Percentiles rank a stretch among this genome's conserved stretches.
phyloP scores from a whole-genome alignment of 2,113 vertebrate genomes.

The Myxocyprinus asiaticus region DNA sequence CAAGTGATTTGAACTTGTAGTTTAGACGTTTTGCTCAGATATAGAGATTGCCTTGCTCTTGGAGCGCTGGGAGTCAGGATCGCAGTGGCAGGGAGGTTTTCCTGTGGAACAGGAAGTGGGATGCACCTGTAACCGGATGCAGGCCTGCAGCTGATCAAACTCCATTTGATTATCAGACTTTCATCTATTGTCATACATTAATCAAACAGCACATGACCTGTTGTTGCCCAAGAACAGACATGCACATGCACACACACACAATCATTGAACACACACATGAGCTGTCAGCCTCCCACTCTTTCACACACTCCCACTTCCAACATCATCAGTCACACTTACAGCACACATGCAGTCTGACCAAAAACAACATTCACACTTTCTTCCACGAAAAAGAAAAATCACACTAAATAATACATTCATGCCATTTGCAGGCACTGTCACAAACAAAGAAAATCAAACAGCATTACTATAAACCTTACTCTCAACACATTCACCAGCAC shows the following conservation, averaged over 20 bases:
- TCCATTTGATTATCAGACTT: constrained; percentile 66
- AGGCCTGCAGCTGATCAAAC: constrained; percentile 65
- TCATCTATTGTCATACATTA: constrained; percentile 57
- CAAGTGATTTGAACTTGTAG: neutral
- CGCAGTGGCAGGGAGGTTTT: neutral
- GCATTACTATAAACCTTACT: no score
- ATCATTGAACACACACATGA: constrained; percentile 16
- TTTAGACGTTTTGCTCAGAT: neutral
- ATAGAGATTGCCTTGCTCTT: no score
- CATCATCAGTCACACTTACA: constrained; percentile 36
- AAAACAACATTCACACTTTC: constrained; percentile 46
- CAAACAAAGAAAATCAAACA: constrained; percentile 9
- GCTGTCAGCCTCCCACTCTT: constrained; percentile 42
- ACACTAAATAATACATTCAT: constrained; percentile 38
- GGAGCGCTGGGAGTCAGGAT: constrained; percentile 9
- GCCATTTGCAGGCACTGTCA: constrained; percentile 38
- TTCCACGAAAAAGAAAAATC: constrained; percentile 17
- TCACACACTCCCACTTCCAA: constrained; percentile 43
- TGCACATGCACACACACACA: constrained; percentile 17
- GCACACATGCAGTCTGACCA: constrained; percentile 18
- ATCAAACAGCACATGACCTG: constrained; percentile 53
- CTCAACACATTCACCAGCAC: no score
- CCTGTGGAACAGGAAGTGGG: constrained; percentile 27
- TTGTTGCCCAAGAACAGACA: constrained; percentile 31
- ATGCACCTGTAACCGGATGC: constrained; percentile 11